A percentile compares a stretch with the other conserved stretches of the same genome.
These are phyloP conservation scores for Channa argus DNA, from an alignment of 2,113 vertebrate genomes.

Conservation along the genomic window DNA sequence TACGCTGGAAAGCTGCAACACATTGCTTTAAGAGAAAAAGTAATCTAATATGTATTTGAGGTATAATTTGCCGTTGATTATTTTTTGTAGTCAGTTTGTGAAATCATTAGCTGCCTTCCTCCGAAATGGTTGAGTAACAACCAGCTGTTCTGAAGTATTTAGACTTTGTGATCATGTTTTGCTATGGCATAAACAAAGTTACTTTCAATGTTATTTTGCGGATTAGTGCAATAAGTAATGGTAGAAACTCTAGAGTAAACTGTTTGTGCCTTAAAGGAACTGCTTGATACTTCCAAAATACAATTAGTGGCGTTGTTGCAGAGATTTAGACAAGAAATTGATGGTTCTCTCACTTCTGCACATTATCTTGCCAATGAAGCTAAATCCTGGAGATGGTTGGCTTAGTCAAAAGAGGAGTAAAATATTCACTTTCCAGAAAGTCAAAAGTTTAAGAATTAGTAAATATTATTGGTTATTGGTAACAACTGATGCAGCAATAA, in stretches of 20 bases:
- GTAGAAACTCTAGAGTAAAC: constrained; percentile 1
- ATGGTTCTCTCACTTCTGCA: neutral
- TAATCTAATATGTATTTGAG: neutral
- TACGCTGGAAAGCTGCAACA: neutral
- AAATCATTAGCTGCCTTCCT: neutral
- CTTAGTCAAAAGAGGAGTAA: neutral
- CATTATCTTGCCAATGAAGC: too few species aligned
- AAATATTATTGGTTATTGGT: too few species aligned
- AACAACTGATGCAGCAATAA: too few species aligned
- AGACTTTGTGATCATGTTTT: constrained; percentile 16
- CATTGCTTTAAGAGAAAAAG: constrained; percentile 7
- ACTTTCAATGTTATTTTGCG: neutral
- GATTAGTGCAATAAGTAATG: neutral
- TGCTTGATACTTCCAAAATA: neutral
- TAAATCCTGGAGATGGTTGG: neutral
- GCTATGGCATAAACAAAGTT: neutral
- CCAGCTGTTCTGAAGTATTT: constrained; percentile 19
- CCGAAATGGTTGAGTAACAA: neutral
- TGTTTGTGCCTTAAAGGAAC: too few species aligned
- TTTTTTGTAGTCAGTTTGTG: neutral
- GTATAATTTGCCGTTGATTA: constrained; percentile 4
- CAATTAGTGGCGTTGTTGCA: neutral
- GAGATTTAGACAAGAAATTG: neutral
- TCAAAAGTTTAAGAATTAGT: too few species aligned
- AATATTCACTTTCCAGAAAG: too few species aligned